These are phyloP conservation scores for Cheilosia soror DNA, from an alignment of 2,888 invertebrate genomes.

Conservation along the genomic window DNA sequence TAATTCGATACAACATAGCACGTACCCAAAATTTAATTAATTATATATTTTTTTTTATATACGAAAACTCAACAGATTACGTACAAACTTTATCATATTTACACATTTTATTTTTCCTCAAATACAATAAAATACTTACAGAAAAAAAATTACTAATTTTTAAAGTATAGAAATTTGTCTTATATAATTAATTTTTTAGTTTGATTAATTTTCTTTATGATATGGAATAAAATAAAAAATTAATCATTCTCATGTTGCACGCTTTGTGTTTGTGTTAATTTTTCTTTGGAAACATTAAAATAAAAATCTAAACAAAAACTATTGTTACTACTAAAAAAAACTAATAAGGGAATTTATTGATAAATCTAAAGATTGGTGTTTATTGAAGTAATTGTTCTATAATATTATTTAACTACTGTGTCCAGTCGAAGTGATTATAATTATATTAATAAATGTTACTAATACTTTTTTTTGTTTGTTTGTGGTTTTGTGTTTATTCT, in stretches of 20 bases:
- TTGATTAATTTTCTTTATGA: slow-evolving; percentile 55
- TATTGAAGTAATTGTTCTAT: slow-evolving; percentile 74
- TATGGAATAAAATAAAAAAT: slow-evolving; percentile 56
- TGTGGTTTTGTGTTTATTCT: slow-evolving; percentile 67
- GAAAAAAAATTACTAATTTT: slow-evolving; percentile 52
- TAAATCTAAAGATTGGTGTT: slow-evolving; percentile 74
- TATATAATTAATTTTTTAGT: slow-evolving; percentile 37
- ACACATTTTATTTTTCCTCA: slow-evolving; percentile 37
- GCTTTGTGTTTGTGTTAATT: slow-evolving; percentile 80
- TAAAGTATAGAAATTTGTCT: slow-evolving; percentile 46
- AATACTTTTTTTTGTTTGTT: slow-evolving; percentile 63
- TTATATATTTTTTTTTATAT: slow-evolving; percentile 26
- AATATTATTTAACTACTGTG: slow-evolving; percentile 74
- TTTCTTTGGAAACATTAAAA: slow-evolving; percentile 62
- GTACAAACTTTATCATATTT: slow-evolving; percentile 43
- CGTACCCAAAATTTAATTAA: slow-evolving; percentile 21
- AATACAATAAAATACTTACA: slow-evolving; percentile 32
- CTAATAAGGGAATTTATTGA: slow-evolving; percentile 66
- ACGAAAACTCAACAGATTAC: slow-evolving; percentile 15
- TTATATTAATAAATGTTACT: slow-evolving; percentile 73
- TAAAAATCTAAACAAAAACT: slow-evolving; percentile 47
- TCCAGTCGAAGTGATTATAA: slow-evolving; percentile 75
- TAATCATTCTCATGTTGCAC: slow-evolving; percentile 79
- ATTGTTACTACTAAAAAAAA: slow-evolving; percentile 54
- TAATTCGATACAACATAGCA: slow-evolving; percentile 60